These are phyloP conservation scores for Cydia strobilella DNA, from an alignment of 1,140 invertebrate species.

Conservation along the genomic window DNA sequence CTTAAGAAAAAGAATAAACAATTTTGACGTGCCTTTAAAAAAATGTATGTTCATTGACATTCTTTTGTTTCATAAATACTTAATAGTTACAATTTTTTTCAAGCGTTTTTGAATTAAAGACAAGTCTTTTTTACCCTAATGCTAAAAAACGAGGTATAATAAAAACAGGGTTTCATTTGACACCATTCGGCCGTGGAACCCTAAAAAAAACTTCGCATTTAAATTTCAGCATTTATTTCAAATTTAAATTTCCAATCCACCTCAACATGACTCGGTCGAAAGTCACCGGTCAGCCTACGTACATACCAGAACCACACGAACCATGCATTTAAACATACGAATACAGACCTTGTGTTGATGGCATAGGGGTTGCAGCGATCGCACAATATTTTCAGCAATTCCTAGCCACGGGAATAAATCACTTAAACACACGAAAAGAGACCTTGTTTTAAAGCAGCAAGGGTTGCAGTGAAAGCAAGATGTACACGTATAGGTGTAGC, in stretches of 20 bases:
- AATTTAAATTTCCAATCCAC: conserved; percentile 9
- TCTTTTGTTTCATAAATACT: too few species aligned
- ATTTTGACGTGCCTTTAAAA: too few species aligned
- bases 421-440: background rate
- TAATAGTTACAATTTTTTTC: too few species aligned
- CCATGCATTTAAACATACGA: background rate
- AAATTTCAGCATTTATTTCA: background rate
- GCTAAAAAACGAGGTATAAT: too few species aligned
- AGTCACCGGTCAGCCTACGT: background rate
- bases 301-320: background rate
- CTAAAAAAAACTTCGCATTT: background rate
- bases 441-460: background rate
- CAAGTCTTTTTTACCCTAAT: too few species aligned
- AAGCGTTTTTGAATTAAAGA: too few species aligned
- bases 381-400: background rate
- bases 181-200: too few species aligned
- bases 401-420: background rate
- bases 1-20: too few species aligned
- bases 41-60: too few species aligned
- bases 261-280: conserved; percentile 8
- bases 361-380: background rate
- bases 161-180: too few species aligned
- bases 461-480: background rate
- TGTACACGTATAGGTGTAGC: conserved; percentile 9
- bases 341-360: background rate